Evolutionary conservation across 2,113 vertebrate species (phyloP).

Genomic region (Psophia crepitans): DNA sequence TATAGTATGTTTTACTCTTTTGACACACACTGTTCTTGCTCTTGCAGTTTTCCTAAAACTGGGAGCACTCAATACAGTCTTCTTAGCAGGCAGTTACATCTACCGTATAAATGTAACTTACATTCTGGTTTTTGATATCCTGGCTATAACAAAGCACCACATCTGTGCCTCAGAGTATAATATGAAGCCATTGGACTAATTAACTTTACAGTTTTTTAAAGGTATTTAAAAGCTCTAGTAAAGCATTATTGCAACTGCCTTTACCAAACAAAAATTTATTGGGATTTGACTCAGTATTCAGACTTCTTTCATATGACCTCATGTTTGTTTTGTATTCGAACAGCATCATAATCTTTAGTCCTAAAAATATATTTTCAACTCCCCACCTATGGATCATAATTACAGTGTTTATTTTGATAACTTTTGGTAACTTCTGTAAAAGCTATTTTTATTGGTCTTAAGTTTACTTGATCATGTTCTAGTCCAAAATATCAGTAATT

Average conservation of each 20-base stretch:
- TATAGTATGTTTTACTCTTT: conserved; percentile 56
- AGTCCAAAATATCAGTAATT: background rate
- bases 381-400: background rate
- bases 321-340: background rate
- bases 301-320: background rate
- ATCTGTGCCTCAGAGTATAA: background rate
- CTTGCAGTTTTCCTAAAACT: background rate
- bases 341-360: background rate
- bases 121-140: background rate
- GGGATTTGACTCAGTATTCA: background rate
- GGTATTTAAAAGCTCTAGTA: background rate
- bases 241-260: background rate
- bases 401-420: background rate
- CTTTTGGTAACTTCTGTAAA: background rate
- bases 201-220: background rate
- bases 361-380: background rate
- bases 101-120: background rate
- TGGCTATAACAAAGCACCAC: background rate
- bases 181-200: background rate
- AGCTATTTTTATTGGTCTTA: background rate
- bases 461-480: background rate
- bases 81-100: background rate
- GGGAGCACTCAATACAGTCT: background rate
- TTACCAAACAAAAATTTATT: background rate
- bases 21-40: background rate